These are phyloP conservation scores for Drosophila quinaria DNA, from an alignment of 2,888 invertebrate species.

Conservation along the genomic window DNA sequence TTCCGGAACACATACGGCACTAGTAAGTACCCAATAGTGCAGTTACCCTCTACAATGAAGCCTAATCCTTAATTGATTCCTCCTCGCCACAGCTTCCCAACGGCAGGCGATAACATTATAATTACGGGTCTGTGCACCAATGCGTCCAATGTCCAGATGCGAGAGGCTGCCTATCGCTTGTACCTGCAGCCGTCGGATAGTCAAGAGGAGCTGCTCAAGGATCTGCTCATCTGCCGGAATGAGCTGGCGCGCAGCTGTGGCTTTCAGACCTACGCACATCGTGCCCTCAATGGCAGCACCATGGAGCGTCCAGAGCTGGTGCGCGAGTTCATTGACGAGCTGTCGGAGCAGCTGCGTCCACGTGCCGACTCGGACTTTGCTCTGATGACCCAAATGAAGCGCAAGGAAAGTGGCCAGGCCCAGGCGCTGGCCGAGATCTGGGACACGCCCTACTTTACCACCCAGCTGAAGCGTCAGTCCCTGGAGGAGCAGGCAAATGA, in stretches of 20 bases:
- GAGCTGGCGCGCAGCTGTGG: conserved; percentile 95
- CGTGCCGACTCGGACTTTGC: conserved; percentile 92
- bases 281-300: conserved; percentile 95
- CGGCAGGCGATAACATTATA: conserved; percentile 90
- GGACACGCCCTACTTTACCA: conserved; percentile 95
- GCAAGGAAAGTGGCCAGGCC: conserved; percentile 70
- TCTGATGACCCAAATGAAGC: conserved; percentile 91
- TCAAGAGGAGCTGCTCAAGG: conserved; percentile 91
- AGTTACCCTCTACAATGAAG: background rate
- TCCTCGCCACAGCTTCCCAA: conserved; percentile 86
- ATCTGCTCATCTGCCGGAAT: conserved; percentile 91
- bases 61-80: background rate
- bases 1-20: conserved; percentile 91
- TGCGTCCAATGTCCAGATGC: conserved; percentile 90
- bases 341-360: conserved; percentile 90
- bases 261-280: conserved; percentile 94
- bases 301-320: conserved; percentile 93
- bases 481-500: conserved; percentile 90
- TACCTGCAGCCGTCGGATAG: conserved; percentile 92
- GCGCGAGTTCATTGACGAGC: conserved; percentile 91
- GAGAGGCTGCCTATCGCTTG: conserved; percentile 95
- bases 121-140: conserved; percentile 94
- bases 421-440: conserved; percentile 88
- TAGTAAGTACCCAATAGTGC: conserved; percentile 88
- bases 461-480: conserved; percentile 90